Base-by-base conservation (phyloP, 2,888 invertebrate genomes). In the Acanthosepion pharaonis region DNA sequence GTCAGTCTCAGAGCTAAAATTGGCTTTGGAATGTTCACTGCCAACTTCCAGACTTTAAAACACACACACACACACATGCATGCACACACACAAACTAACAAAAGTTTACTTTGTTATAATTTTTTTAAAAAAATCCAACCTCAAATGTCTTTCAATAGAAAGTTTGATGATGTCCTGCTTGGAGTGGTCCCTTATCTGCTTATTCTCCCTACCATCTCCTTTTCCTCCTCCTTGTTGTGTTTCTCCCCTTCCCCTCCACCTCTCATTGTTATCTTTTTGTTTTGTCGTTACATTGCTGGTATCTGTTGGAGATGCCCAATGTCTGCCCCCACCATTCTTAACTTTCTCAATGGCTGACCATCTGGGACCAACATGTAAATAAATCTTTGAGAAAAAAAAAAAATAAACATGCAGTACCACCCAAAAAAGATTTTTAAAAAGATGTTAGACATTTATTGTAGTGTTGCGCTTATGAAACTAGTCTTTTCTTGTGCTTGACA, bases 341-440 rank as follows among this genome's bases (percentile, higher is more conserved):
- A 78, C 78, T 78, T 78, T n/a, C 33, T 78, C 78, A 78, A 78
- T 78, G 78, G 78, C 33, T 78, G 78, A 78, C 78, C n/a, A 78
- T 78, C 78, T 78, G n/a, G n/a, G 78, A 78, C n/a, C 78, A 78
- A 78, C 78, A n/a, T 59, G 59, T 59, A 59, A 59, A 59, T 78
- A 78, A 78, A 15, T 78, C 78, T 78, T 33, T 78, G 11, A 33
- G 0, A n/a, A n/a, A 33, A 18, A 78, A 78, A n/a, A 28, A 64
- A 9, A 78, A 64, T 42, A n/a, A n/a, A n/a, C 23, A 11, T 78
- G 33, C 78, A 78, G 33, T 33, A 78, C 78, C 78, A 78, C n/a
- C n/a, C 78, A 11, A 78, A 78, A 42, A 78, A 78, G n/a, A 78
- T n/a, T 78, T 78, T 55, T 28, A 78, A 28, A n/a, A 78, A 78